phyloP scores from a whole-genome alignment of 2,113 vertebrate genomes.

The Notothenia rossii region DNA sequence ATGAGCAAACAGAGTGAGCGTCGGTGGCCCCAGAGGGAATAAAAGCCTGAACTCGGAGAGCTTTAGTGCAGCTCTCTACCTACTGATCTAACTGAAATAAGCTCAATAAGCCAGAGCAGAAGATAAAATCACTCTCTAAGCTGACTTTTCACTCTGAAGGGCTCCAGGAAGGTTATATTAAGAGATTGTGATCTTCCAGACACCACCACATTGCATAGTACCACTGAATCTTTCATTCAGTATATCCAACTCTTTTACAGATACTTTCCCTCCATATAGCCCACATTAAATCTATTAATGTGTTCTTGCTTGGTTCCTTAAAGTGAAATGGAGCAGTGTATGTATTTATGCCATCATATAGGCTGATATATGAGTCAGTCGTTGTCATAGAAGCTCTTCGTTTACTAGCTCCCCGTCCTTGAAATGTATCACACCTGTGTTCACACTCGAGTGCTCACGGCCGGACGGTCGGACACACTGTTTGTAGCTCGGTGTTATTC shows the following conservation, averaged over 20 bases:
- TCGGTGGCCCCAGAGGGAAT: conserved; percentile 5
- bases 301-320: conserved; percentile 51
- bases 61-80: conserved; percentile 36
- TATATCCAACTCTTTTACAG: conserved; percentile 28
- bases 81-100: conserved; percentile 19
- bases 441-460: conserved; percentile 58
- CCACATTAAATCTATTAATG: conserved; percentile 52
- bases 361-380: conserved; percentile 54
- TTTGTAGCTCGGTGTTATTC: conserved; percentile 58
- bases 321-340: conserved; percentile 57
- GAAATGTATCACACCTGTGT: conserved; percentile 67
- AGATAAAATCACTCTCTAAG: conserved; percentile 65
- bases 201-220: conserved; percentile 30
- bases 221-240: conserved; percentile 36
- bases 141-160: conserved; percentile 37
- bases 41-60: conserved; percentile 39
- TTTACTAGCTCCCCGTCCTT: conserved; percentile 61
- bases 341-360: conserved; percentile 42
- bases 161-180: conserved; percentile 58
- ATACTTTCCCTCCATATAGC: conserved; percentile 41
- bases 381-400: conserved; percentile 54
- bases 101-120: conserved; percentile 53
- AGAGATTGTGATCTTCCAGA: conserved; percentile 55
- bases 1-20: background rate
- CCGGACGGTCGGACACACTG: conserved; percentile 21